Evolutionary conservation across 2,113 vertebrate species (phyloP).

Genomic region (Sarotherodon lohbergeri): DNA sequence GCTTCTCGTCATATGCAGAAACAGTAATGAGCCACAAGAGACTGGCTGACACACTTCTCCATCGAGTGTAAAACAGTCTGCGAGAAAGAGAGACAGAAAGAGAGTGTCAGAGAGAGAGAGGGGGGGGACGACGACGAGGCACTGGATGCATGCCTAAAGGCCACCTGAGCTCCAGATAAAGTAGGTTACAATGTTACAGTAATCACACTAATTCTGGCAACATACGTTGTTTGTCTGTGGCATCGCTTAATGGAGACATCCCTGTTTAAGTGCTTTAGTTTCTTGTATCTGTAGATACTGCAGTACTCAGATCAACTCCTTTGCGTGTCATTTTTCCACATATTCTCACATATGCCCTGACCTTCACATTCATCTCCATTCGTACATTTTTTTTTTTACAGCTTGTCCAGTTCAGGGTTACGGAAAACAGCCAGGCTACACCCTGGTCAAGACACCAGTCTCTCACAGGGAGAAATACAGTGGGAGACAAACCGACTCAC

Average conservation of each 20-base stretch:
- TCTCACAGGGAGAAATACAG: not conserved
- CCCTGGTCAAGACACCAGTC: not conserved
- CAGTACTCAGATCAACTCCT: not conserved
- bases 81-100: not conserved
- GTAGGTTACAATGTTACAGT: constrained; percentile 9
- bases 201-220: not conserved
- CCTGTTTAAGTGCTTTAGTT: not conserved
- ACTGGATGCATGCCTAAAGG: not conserved
- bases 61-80: not conserved
- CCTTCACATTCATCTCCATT: not conserved
- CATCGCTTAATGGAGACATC: not conserved
- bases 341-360: not conserved
- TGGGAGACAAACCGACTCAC: not conserved
- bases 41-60: constrained; percentile 18
- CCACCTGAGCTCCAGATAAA: constrained; percentile 36
- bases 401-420: not conserved
- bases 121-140: not conserved
- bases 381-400: not conserved
- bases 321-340: not conserved
- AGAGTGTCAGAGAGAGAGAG: not conserved
- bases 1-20: not conserved
- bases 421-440: not conserved
- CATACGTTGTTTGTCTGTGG: not conserved
- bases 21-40: not conserved
- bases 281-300: not conserved